Evolutionary conservation across 2,888 invertebrate genomes (phyloP), one percentile per base, ranked within the genome.

Genomic region (Liposcelis brunnea): DNA sequence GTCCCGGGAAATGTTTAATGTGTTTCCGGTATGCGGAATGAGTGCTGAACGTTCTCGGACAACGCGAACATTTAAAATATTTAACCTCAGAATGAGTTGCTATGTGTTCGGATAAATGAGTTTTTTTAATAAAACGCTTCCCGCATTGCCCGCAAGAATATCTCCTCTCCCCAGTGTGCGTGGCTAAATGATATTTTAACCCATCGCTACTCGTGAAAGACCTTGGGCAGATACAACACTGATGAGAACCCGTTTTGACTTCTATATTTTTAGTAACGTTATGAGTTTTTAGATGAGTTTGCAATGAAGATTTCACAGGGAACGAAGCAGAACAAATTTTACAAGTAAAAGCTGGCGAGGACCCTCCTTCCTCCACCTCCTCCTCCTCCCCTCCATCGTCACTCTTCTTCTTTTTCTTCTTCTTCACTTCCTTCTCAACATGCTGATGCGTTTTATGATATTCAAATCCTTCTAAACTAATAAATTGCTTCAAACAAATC

Each of bases 321-420:
- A 40, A 40, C 40, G 40, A 18, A n/a, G 15, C 19, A 10, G 40
- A 40, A 11, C 40, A 40, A n/a, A 19, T 40, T 40, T 40, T 40
- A 21, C 40, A 40, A 21, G 10, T 10, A 10, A 35, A 35, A 15
- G 4, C 10, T 5, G 16, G 32, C 32, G 32, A 32, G 32, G n/a
- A 32, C 32, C 32, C 32, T 32, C 10, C 10, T 32, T n/a, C n/a
- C n/a, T n/a, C 15, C 14, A 35, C 10, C 10, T 35, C 35, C 16
- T 35, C 16, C 10, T 35, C 16, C 10, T 15, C 35, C 5, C 10
- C 10, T 35, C 10, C 35, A 7, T 26, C 26, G 4, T 26, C 26
- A 8, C 26, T 26, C 8, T 26, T 26, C 26, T 26, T 26, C 10
- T 35, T 35, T 7, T 16, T 14, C 16, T 10, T 35, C 7, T 14